These are phyloP conservation scores for Nasonia oneida DNA, from an alignment of 2,888 invertebrate species.

Conservation along the genomic window DNA sequence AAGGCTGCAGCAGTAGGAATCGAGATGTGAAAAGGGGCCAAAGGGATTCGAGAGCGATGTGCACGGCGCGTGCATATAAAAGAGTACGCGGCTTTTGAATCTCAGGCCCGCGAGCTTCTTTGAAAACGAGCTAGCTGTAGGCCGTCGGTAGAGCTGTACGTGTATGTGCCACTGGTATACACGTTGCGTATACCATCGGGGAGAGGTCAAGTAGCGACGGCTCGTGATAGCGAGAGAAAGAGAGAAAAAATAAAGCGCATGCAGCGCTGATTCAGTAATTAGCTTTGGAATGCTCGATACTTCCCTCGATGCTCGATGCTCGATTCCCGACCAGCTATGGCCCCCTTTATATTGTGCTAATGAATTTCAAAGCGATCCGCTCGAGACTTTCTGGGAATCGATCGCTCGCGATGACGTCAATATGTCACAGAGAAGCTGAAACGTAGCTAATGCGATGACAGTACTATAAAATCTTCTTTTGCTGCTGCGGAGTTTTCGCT, in stretches of 20 bases:
- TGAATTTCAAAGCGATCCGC: constrained; percentile 16
- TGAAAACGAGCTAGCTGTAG: constrained; percentile 39
- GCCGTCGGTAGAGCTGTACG: too few relatives aligned
- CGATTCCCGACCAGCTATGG: not conserved
- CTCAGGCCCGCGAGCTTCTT: constrained; percentile 33
- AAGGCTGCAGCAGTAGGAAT: not conserved
- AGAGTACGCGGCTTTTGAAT: constrained; percentile 52
- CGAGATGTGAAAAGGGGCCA: constrained; percentile 47
- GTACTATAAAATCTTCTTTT: not conserved
- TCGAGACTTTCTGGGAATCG: not conserved
- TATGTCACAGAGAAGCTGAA: not conserved
- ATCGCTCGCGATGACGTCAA: not conserved
- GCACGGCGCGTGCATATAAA: not conserved
- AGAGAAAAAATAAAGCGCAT: constrained; percentile 47
- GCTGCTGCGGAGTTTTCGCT: not conserved
- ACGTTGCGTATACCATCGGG: not conserved
- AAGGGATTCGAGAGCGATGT: constrained; percentile 42
- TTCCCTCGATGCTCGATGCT: not conserved
- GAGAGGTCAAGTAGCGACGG: constrained; percentile 46
- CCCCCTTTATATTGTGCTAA: constrained; percentile 26
- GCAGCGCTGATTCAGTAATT: constrained; percentile 37
- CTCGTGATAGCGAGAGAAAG: constrained; percentile 32
- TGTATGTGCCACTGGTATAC: too few relatives aligned
- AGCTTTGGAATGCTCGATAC: constrained; percentile 27
- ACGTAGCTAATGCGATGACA: not conserved